These are phyloP conservation scores for Ectemnius lituratus DNA, from an alignment of 2,888 invertebrate genomes.

Conservation along the genomic window DNA sequence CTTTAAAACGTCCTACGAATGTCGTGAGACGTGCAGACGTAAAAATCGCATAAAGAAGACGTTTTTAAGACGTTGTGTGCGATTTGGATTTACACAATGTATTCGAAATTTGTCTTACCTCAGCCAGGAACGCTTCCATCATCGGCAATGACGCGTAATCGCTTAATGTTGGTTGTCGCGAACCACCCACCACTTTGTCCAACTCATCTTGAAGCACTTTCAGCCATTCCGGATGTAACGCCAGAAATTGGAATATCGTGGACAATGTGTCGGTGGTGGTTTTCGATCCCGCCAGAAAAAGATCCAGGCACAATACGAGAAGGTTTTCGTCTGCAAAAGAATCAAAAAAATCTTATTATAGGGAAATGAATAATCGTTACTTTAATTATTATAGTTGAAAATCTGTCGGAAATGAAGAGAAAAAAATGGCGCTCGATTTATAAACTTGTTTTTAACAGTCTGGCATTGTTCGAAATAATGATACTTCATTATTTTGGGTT, in stretches of 20 bases:
- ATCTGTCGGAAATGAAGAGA: no score
- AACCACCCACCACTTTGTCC: conserved; percentile 80
- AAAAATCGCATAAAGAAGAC: no score
- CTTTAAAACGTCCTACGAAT: no score
- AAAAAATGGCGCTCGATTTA: not conserved
- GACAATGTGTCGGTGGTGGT: conserved; percentile 84
- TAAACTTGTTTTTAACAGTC: no score
- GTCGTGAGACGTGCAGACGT: no score
- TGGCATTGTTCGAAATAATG: no score
- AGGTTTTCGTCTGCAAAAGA: conserved; percentile 73
- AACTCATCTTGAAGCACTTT: conserved; percentile 81
- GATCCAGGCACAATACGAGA: conserved; percentile 81
- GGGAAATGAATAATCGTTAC: not conserved
- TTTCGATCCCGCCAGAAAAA: conserved; percentile 85
- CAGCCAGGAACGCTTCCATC: conserved; percentile 72
- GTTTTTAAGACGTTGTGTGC: no score
- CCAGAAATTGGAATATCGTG: conserved; percentile 81
- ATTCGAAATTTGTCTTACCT: conserved; percentile 57
- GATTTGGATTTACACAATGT: no score
- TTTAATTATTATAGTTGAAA: not conserved
- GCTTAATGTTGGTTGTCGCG: conserved; percentile 79
- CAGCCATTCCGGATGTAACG: conserved; percentile 81
- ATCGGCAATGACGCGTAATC: conserved; percentile 78
- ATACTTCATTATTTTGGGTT: no score
- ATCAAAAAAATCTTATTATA: conserved; percentile 16